A percentile compares a stretch with the other conserved stretches of the same genome.
Conservation (phyloP, 2,113 vertebrate species). For the Dissostichus mawsoni region DNA sequence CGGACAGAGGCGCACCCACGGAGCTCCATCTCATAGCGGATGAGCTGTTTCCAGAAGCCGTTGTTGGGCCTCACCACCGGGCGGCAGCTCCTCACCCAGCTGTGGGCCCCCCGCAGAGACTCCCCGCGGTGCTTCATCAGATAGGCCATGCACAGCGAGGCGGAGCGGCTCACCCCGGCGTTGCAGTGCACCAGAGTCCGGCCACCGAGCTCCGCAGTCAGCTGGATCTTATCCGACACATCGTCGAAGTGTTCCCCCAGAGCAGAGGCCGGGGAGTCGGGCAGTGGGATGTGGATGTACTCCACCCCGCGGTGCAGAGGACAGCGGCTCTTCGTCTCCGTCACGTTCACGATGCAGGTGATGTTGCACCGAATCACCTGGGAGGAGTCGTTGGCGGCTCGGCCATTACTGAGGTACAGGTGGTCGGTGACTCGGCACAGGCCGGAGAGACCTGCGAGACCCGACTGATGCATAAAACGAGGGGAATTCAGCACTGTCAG, state of each 20-base stretch:
- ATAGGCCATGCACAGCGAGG: slow-evolving; percentile 82
- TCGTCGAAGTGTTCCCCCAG: slow-evolving; percentile 77
- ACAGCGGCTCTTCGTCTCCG: slow-evolving; percentile 30
- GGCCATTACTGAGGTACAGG: slow-evolving; percentile 79
- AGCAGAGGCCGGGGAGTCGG: slow-evolving; percentile 70
- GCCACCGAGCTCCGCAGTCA: slow-evolving; percentile 10
- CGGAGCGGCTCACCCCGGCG: slow-evolving; percentile 84
- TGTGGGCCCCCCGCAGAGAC: slow-evolving; percentile 77
- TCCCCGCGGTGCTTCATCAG: slow-evolving; percentile 77
- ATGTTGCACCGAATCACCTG: slow-evolving; percentile 65
- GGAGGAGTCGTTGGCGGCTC: slow-evolving; percentile 64
- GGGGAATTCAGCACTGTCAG: neutral
- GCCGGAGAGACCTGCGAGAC: slow-evolving; percentile 64
- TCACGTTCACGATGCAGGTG: slow-evolving; percentile 79
- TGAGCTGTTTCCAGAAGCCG: slow-evolving; percentile 85
- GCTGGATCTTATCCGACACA: slow-evolving; percentile 76
- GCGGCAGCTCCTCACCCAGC: slow-evolving; percentile 66
- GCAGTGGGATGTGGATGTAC: slow-evolving; percentile 75
- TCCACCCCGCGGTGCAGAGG: slow-evolving; percentile 49
- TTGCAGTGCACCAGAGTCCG: slow-evolving; percentile 82
- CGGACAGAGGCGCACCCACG: slow-evolving; percentile 73
- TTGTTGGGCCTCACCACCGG: slow-evolving; percentile 80
- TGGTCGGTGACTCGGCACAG: slow-evolving; percentile 78
- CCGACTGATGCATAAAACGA: slow-evolving; percentile 26
- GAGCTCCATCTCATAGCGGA: slow-evolving; percentile 77